Base-by-base conservation (phyloP, 2,888 invertebrate species). In the Drosophila cracens region DNA sequence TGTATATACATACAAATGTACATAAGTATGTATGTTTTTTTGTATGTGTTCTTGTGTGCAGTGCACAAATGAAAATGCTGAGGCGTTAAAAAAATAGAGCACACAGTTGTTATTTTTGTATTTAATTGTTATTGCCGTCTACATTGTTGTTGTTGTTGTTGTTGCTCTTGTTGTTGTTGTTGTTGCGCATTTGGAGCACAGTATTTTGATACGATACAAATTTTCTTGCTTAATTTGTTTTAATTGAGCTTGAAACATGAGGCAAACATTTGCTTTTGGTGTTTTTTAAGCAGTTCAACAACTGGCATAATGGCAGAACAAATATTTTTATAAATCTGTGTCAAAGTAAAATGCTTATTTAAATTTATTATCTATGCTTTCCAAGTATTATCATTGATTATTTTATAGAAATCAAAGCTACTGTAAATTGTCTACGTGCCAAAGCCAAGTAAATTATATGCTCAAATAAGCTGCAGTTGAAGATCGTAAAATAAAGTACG, bases 41-140 rank as follows among this genome's bases (percentile, higher is more conserved):
- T 46, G 60, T 54, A 48, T 48, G 36, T 74, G 58, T 76, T 78
- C 61, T 74, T 79, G 81, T 69, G 25, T 25, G 76, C 81, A 81
- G 52, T 81, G 83, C 79, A 79, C 76, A 79, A 76, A 72, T 80
- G 65, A 82, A 86, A 88, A 87, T 77, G 87, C 87, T 87, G 89
- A 87, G 87, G 85, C 87, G 89, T 89, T 87, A 85, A 83, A 79
- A 87, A 87, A 86, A 85, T 85, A 86, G 89, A 88, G 83, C 85
- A 70, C 82, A 83, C 82, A 83, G 81, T 81, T 84, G 79, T 87
- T 85, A 87, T 88, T 88, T 74, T 83, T 86, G 78, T 79, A 72
- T 83, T 88, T 86, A 86, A 85, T 85, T 85, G 82, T 82, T 88
- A 88, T 85, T 88, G 80, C 76, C 46, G 73, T 73, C 54, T 64